A percentile compares a stretch with the other conserved stretches of the same genome.
phyloP scores from a whole-genome alignment of 2,888 invertebrate genomes.

The Chymomyza fuscimana region DNA sequence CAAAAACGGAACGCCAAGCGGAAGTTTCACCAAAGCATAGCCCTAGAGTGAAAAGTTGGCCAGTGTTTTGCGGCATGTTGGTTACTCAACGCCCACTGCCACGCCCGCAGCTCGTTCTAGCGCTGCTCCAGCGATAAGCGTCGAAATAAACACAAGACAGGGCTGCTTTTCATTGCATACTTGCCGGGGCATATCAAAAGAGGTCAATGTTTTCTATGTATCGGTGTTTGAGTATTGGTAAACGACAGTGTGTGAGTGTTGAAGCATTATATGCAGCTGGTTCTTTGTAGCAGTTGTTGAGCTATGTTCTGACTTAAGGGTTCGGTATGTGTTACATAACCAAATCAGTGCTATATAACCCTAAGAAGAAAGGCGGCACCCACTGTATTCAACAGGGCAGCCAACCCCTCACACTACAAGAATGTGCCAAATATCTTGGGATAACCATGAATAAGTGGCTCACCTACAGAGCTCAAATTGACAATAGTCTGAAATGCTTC shows the following conservation, averaged over 20 bases:
- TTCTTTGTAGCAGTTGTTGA: neutral
- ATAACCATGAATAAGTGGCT: too few species aligned
- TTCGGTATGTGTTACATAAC: neutral
- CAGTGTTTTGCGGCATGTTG: conserved; percentile 1
- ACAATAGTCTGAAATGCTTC: too few species aligned
- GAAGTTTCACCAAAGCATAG: neutral
- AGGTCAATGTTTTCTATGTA: conserved; percentile 37
- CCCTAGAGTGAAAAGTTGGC: neutral
- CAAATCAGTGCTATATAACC: too few species aligned
- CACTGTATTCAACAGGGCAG: too few species aligned
- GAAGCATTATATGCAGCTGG: conserved; percentile 68
- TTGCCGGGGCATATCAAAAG: conserved; percentile 48
- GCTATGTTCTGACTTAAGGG: neutral
- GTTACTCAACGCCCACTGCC: neutral
- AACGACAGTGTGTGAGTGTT: conserved; percentile 5
- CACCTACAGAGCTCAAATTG: too few species aligned
- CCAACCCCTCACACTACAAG: too few species aligned
- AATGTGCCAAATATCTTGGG: too few species aligned
- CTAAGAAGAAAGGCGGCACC: too few species aligned
- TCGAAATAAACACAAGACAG: conserved; percentile 11
- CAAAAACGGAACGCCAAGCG: neutral
- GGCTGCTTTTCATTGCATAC: conserved; percentile 52
- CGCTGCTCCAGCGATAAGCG: neutral
- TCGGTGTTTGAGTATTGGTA: neutral
- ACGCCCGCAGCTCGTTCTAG: neutral